These are phyloP conservation scores for Saturnia pavonia DNA, from an alignment of 2,888 invertebrate genomes.

Conservation along the genomic window DNA sequence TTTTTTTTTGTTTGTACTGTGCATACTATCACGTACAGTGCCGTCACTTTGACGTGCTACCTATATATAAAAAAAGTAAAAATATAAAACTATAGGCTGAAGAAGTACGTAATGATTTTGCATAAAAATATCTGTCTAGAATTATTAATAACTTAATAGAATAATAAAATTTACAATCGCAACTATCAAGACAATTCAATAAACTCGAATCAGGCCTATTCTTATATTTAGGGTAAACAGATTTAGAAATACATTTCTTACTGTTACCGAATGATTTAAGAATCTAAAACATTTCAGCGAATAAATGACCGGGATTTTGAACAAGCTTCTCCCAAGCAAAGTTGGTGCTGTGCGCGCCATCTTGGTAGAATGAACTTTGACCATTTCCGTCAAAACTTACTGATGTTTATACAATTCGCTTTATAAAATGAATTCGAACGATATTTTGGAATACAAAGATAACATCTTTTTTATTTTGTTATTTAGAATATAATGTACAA, in stretches of 20 bases:
- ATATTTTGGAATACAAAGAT: constrained; percentile 23
- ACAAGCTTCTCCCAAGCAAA: constrained; percentile 43
- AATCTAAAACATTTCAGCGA: background rate
- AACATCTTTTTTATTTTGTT: background rate
- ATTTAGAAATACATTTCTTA: background rate
- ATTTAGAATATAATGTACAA: constrained; percentile 10
- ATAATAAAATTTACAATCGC: background rate
- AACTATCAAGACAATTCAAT: background rate
- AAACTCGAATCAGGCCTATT: background rate
- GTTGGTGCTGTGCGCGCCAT: constrained; percentile 37
- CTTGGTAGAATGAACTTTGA: constrained; percentile 42
- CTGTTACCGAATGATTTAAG: background rate
- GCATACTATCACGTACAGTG: too few species aligned
- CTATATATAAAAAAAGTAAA: too few species aligned
- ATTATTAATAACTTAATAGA: too few species aligned
- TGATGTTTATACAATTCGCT: constrained; percentile 30
- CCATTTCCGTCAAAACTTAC: constrained; percentile 39
- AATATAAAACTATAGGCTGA: too few species aligned
- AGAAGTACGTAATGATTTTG: too few species aligned
- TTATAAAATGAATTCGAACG: constrained; percentile 29
- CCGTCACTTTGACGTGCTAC: too few species aligned
- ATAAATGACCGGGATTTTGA: constrained; percentile 34
- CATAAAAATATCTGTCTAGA: too few species aligned
- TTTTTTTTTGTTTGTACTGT: too few species aligned
- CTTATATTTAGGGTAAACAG: background rate